A percentile compares a stretch with the other conserved stretches of the same genome.
phyloP scores from a whole-genome alignment of 2,797 vertebrate species.

The Microchirus variegatus region DNA sequence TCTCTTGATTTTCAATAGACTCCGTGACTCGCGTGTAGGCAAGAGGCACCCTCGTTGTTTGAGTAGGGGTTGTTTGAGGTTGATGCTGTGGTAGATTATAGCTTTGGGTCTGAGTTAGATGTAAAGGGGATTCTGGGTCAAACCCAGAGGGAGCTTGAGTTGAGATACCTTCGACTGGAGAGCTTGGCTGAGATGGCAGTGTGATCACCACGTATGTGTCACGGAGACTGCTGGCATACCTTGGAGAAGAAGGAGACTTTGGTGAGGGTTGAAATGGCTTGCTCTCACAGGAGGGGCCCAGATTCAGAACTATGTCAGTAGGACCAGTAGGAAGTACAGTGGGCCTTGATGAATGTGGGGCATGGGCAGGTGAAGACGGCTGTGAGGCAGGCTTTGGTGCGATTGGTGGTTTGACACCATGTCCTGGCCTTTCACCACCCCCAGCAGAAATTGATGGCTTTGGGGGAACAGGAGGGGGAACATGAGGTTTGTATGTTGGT shows the following conservation, averaged over 20 bases:
- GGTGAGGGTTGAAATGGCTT: slow-evolving; percentile 89
- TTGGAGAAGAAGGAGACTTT: slow-evolving; percentile 89
- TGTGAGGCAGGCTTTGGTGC: slow-evolving; percentile 89
- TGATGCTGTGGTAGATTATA: slow-evolving; percentile 68
- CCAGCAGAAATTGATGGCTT: slow-evolving; percentile 92
- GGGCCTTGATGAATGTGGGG: slow-evolving; percentile 80
- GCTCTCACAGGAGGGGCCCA: slow-evolving; percentile 87
- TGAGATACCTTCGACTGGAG: slow-evolving; percentile 88
- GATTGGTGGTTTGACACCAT: slow-evolving; percentile 90
- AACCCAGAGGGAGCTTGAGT: slow-evolving; percentile 87
- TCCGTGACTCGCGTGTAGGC: slow-evolving; percentile 85
- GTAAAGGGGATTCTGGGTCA: slow-evolving; percentile 79
- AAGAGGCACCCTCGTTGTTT: slow-evolving; percentile 80
- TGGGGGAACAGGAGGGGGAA: slow-evolving; percentile 94
- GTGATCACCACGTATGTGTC: slow-evolving; percentile 99
- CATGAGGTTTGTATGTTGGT: slow-evolving; percentile 83
- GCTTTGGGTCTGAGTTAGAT: slow-evolving; percentile 71
- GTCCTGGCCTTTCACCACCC: slow-evolving; percentile 85
- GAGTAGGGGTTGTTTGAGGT: slow-evolving; percentile 63
- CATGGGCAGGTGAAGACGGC: slow-evolving; percentile 75
- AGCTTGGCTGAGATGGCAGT: slow-evolving; percentile 95
- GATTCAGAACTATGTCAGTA: slow-evolving; percentile 87
- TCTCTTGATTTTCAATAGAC: slow-evolving; percentile 85
- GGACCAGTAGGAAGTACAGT: slow-evolving; percentile 78
- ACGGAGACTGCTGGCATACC: slow-evolving; percentile 87